A percentile compares a stretch with the other conserved stretches of the same genome.
Evolutionary conservation across 35 echinoderm and acorn worm species (phyloP).

Genomic region (Diadema setosum): DNA sequence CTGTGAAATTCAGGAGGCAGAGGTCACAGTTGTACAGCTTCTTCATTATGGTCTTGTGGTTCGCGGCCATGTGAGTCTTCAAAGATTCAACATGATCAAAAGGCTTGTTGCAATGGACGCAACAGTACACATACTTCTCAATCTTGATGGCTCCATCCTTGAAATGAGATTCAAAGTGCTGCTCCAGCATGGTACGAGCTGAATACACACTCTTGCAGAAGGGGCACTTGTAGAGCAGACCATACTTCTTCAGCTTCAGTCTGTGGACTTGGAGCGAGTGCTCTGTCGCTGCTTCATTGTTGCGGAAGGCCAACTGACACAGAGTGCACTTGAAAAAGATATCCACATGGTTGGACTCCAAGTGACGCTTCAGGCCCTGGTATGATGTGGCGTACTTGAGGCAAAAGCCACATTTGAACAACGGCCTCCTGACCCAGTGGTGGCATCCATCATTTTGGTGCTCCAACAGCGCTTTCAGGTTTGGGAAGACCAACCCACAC

Average conservation of each 20-base stretch:
- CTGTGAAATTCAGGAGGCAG: background rate
- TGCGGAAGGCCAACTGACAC: constrained; percentile 1
- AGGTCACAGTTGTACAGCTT: background rate
- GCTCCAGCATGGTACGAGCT: background rate
- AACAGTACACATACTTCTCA: background rate
- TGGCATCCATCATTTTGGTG: background rate
- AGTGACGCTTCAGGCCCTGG: background rate
- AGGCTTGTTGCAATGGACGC: background rate
- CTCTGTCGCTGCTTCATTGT: background rate
- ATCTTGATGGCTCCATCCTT: background rate
- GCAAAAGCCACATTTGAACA: background rate
- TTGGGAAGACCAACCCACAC: background rate
- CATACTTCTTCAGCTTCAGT: background rate
- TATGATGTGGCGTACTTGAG: background rate
- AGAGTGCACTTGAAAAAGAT: background rate
- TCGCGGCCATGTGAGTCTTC: background rate
- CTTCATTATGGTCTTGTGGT: background rate
- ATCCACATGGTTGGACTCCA: background rate
- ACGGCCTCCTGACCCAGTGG: background rate
- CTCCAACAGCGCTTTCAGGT: background rate
- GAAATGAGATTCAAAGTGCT: background rate
- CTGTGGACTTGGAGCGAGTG: constrained; percentile 4
- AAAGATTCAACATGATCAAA: background rate
- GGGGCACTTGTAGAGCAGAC: constrained; percentile 7
- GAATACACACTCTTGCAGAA: constrained; percentile 16